phyloP scores from a whole-genome alignment of 2,888 invertebrate genomes.

The Drosophila limbata region DNA sequence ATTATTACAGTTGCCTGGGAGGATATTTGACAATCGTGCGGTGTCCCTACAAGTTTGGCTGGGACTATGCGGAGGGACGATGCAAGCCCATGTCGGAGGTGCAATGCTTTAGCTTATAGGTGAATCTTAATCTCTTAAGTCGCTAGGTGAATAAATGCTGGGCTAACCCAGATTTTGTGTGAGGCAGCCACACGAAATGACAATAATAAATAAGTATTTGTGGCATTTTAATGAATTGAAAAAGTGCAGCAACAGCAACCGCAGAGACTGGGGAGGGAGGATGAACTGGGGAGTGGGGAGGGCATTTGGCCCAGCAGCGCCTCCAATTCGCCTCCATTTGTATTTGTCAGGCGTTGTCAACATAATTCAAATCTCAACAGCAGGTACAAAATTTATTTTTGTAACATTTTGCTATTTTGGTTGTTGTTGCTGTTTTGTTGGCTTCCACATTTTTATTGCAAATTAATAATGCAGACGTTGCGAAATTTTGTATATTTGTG shows the following conservation, averaged over 20 bases:
- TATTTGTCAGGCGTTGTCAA: conserved; percentile 77
- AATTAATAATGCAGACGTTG: conserved; percentile 74
- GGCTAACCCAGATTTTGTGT: conserved; percentile 61
- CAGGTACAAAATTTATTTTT: conserved; percentile 72
- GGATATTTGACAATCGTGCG: conserved; percentile 76
- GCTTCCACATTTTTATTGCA: conserved; percentile 79
- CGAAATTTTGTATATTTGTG: conserved; percentile 17
- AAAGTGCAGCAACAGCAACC: conserved; percentile 43
- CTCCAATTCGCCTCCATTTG: conserved; percentile 80
- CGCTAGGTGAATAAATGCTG: conserved; percentile 40
- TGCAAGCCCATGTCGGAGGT: conserved; percentile 67
- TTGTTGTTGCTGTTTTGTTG: conserved; percentile 39
- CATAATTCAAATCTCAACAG: conserved; percentile 74
- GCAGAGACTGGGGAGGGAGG: background rate
- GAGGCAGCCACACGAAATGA: conserved; percentile 52
- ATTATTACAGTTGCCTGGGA: conserved; percentile 73
- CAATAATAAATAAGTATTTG: conserved; percentile 78
- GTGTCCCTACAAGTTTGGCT: conserved; percentile 73
- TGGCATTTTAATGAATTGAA: conserved; percentile 75
- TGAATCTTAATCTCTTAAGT: conserved; percentile 22
- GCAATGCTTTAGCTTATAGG: conserved; percentile 58
- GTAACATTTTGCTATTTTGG: conserved; percentile 31
- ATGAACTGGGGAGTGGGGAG: background rate
- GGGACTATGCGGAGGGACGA: conserved; percentile 67
- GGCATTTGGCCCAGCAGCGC: conserved; percentile 58